Evolutionary conservation across 2,113 vertebrate species (phyloP).

Genomic region (Colinus virginianus): DNA sequence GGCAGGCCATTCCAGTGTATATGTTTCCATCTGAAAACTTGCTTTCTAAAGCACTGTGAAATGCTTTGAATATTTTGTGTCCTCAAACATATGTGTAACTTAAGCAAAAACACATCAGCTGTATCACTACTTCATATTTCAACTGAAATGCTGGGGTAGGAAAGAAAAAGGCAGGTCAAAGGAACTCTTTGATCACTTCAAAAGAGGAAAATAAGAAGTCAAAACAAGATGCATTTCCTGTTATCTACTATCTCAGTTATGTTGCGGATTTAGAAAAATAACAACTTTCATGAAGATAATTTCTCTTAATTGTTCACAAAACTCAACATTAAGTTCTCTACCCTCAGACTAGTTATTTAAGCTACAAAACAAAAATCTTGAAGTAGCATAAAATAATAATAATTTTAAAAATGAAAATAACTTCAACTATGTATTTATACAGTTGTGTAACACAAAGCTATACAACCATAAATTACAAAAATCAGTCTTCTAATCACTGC

Average conservation of each 20-base stretch:
- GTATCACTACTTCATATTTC: background rate
- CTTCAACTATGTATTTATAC: background rate
- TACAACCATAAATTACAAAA: background rate
- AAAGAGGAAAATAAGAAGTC: background rate
- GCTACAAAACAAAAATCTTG: background rate
- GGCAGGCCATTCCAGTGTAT: no score
- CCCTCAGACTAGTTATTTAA: background rate
- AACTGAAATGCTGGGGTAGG: background rate
- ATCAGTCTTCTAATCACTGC: background rate
- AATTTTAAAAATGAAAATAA: background rate
- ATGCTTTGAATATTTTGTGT: background rate
- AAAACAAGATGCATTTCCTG: background rate
- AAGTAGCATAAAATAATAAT: background rate
- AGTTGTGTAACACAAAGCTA: background rate
- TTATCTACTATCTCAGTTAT: background rate
- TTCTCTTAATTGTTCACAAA: background rate
- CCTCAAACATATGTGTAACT: background rate
- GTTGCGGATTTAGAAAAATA: background rate
- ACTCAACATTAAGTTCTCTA: background rate
- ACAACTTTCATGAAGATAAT: background rate
- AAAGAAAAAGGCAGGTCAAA: background rate
- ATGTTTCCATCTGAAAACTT: background rate
- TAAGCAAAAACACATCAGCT: background rate
- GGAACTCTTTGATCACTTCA: accelerated
- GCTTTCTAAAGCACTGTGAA: background rate